phyloP scores from a whole-genome alignment of 1,140 invertebrate species.

The Drosophila cardini region DNA sequence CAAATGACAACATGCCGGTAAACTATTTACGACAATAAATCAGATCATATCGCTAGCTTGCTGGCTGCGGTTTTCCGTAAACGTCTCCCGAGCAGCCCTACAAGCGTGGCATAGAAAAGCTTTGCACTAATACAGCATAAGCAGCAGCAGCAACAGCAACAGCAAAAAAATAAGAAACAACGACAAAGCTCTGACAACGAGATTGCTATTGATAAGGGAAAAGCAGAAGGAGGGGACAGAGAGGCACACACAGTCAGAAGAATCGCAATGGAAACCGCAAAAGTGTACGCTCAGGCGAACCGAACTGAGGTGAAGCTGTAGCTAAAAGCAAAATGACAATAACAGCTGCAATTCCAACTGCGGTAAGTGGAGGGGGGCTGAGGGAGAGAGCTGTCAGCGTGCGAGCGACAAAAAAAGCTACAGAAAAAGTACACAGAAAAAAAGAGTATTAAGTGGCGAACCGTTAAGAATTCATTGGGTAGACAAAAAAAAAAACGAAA shows the following conservation, averaged over 20 bases:
- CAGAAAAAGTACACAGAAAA: conserved; percentile 51
- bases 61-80: conserved; percentile 55
- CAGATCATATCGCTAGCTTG: conserved; percentile 74
- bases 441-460: conserved; percentile 74
- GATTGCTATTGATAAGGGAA: conserved; percentile 42
- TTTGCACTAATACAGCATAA: conserved; percentile 30
- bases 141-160: conserved; percentile 43
- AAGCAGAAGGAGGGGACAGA: background rate
- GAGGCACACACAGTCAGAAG: conserved; percentile 12
- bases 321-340: conserved; percentile 78
- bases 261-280: conserved; percentile 62
- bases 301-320: conserved; percentile 63
- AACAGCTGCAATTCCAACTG: conserved; percentile 69
- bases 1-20: conserved; percentile 71
- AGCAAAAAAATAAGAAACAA: conserved; percentile 9
- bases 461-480: conserved; percentile 78
- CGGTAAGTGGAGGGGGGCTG: background rate
- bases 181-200: conserved; percentile 50
- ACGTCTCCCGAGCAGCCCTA: conserved; percentile 48
- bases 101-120: conserved; percentile 57
- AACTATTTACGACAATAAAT: conserved; percentile 68
- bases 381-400: conserved; percentile 31
- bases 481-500: conserved; percentile 38
- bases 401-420: conserved; percentile 41
- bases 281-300: conserved; percentile 61